Base-by-base conservation (phyloP, 2,113 vertebrate genomes). In the Anser cygnoides region DNA sequence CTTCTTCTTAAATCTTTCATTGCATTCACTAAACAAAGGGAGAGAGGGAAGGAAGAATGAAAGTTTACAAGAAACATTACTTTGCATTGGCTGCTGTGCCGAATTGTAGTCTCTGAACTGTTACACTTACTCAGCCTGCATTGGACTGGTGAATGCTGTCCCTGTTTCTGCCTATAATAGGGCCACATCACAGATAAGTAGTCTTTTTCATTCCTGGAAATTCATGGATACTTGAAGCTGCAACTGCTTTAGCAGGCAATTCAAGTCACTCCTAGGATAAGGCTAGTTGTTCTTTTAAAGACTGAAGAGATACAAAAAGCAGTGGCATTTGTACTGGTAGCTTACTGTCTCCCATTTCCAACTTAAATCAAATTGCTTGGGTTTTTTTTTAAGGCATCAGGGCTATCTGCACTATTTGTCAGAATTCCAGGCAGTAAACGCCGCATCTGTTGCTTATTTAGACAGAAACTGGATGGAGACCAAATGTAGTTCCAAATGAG, bases 1-100 rank as follows among this genome's bases (percentile, higher is more conserved):
- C 89, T 10, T 96, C 77, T 8, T 95, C 94, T 79, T 90, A 66
- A 88, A 77, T 62, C 63, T 73, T 91, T 3, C 28, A 18, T 79
- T 93, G 84, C 41, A 75, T 95, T 91, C 26, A 31, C 62, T 92
- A 66, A 83, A 77, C 4, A 31, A 44, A 35, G 75, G 11, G 9
- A 65, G 57, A 8, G 49, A 92, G 54, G 37, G 26, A 78, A 87
- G 43, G 57, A 81, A 70, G 41, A 14, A 87, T 49, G 77, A 1
- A 58, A 35, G 5, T 44, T 17, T 57, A 35, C 35, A 65, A 43
- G 26, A 92, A 82, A 20, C 49, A 14, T 8, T 87, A 9, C 35
- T 55, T 74, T 73, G 26, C 58, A n/a, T 52, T 82, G 49, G 25
- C 54, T 87, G 29, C 46, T 84, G 29, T 89, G 31, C 41, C 13